Evolutionary conservation across 2,797 vertebrate genomes (phyloP), one percentile per base, ranked within the genome.

Genomic region (Knipowitschia caucasica): DNA sequence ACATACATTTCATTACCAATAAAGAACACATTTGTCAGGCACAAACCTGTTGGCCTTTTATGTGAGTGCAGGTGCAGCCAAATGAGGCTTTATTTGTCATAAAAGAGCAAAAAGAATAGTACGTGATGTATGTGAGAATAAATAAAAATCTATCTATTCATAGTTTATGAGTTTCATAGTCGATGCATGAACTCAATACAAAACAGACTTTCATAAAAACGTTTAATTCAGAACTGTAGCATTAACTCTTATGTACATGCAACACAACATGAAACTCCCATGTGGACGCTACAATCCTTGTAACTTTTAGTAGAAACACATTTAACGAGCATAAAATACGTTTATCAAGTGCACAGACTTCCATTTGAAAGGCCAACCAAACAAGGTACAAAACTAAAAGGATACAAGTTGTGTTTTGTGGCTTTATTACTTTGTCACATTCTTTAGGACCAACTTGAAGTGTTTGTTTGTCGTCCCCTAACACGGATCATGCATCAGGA

Each of bases 401-500:
- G 59, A n/a, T 26, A 39, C 44, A 36, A 56, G 38, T 46, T 7
- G 45, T 49, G 43, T 50, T 21, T 52, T 33, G 57, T 64, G 61
- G 21, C 17, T 65, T 71, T 62, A 61, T 66, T 73, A 39, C 67
- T 69, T 51, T 33, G 53, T 62, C 27, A 33, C 26, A 30, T 58
- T 51, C 47, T 35, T 31, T 21, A 20, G 18, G 36, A 39, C 17
- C 20, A 5, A 38, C 46, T 55, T 50, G 25, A 39, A 20, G 14
- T 39, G 50, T 61, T 50, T 62, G 36, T 56, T n/a, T n/a, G n/a
- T n/a, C n/a, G n/a, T n/a, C n/a, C n/a, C n/a, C n/a, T n/a, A n/a
- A n/a, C n/a, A n/a, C n/a, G 90, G 86, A 90, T 89, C 93, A 96
- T 95, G 93, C 94, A 91, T 88, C 82, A 82, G 87, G 69, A 54